Evolutionary conservation across 2,113 vertebrate genomes (phyloP), one percentile per base, ranked within the genome.

Genomic region (Lichenostomus cassidix): DNA sequence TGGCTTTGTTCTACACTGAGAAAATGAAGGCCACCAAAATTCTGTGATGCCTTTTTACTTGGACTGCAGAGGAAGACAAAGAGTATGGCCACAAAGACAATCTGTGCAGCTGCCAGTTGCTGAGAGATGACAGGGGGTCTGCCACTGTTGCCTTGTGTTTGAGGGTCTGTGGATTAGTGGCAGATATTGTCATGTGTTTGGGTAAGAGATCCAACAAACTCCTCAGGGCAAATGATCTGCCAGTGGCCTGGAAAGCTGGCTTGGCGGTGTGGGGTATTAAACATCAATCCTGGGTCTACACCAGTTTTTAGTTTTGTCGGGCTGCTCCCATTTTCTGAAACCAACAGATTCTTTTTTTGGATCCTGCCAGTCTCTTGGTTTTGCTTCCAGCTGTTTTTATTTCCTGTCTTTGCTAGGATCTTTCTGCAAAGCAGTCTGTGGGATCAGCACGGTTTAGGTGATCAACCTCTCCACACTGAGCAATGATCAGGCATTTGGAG

Each of bases 401-500:
- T 74, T 94, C 44, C 68, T 62, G 0, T 39, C 47, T 59, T n/a
- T 79, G 70, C 22, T 23, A 39, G 33, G 47, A 80, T 77, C 42
- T 50, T 79, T 73, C 58, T 58, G 20, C 7, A 0, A 21, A 83
- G 67, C 50, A 86, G 0, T 59, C 58, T 50, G 35, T 83, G 49
- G 37, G 29, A 80, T 90, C 60, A 50, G 47, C 56, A 4, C 1
- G 1, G 13, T 88, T 63, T 22, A 59, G 67, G 46, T 62, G 74
- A 87, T 56, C 29, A 42, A 0, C 49, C 33, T 75, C 62, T 92
- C 33, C 52, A n/a, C 22, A 22, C 47, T 44, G 53, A 77, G 75
- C 56, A 68, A 3, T 25, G 46, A 76, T 42, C 25, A 19, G 20
- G 12, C 0, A 0, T 49, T 73, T 6, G 22, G 23, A 85, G 16